These are phyloP conservation scores for Rugalucina vietnamica DNA, from an alignment of 2,888 invertebrate species.

Conservation along the genomic window DNA sequence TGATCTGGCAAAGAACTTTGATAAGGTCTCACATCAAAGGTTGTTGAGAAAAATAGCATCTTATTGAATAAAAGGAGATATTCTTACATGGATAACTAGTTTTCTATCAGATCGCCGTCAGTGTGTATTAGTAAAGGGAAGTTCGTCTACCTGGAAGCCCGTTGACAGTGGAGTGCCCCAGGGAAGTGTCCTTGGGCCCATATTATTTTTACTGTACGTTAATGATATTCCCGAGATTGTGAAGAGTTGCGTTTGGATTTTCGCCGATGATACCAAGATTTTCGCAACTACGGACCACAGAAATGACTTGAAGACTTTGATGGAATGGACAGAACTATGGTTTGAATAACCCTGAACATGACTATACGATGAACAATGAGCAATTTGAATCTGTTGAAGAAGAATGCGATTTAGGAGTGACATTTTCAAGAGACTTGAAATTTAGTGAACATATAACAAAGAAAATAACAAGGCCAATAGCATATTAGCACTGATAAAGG, in stretches of 20 bases:
- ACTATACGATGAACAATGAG: background rate
- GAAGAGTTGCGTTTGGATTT: background rate
- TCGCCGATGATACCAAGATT: background rate
- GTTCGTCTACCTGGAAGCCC: background rate
- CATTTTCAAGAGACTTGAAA: background rate
- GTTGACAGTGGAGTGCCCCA: conserved; percentile 10
- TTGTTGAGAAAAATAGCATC: no score
- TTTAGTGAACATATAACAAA: no score
- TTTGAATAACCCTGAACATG: background rate
- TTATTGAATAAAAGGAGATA: background rate
- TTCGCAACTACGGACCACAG: background rate
- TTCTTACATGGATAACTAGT: background rate
- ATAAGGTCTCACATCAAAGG: no score
- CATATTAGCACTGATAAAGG: conserved; percentile 5
- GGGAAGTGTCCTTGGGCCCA: conserved; percentile 14
- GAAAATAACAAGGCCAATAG: conserved; percentile 26
- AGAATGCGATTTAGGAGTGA: background rate
- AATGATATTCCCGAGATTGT: background rate
- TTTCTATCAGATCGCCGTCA: background rate
- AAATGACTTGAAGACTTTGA: background rate
- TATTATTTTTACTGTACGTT: background rate
- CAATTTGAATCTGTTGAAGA: background rate
- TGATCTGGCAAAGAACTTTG: no score
- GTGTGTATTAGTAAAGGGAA: background rate
- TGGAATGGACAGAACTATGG: background rate